These are phyloP conservation scores for Oenanthe melanoleuca DNA, from an alignment of 2,113 vertebrate species.

Conservation along the genomic window DNA sequence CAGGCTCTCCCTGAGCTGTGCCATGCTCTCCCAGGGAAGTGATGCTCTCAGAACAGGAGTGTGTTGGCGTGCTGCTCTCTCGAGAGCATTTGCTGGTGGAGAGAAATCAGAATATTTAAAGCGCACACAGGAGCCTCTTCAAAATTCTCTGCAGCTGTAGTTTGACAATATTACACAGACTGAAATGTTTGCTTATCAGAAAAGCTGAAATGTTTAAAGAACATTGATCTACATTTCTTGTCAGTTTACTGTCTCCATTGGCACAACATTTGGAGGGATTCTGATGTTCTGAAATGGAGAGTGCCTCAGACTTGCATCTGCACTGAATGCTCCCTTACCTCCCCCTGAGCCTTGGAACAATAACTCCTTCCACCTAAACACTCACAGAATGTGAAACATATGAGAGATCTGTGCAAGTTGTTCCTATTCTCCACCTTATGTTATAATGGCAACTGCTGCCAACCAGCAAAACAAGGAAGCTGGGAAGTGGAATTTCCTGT, in stretches of 20 bases:
- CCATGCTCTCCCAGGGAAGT: not conserved
- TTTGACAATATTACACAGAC: conserved; percentile 71
- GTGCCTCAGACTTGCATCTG: conserved; percentile 61
- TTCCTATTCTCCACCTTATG: conserved; percentile 66
- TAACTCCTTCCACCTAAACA: conserved; percentile 65
- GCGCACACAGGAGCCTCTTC: conserved; percentile 58
- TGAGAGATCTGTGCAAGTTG: conserved; percentile 68
- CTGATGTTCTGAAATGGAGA: conserved; percentile 61
- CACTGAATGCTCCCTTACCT: conserved; percentile 50
- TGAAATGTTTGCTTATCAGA: conserved; percentile 72
- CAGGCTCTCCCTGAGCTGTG: not conserved
- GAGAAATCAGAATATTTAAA: conserved; percentile 65
- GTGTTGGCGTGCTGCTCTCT: conserved; percentile 58
- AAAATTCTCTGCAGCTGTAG: conserved; percentile 72
- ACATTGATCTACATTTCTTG: conserved; percentile 72
- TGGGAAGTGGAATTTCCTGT: not conserved
- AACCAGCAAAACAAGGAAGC: conserved; percentile 44
- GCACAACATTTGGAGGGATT: conserved; percentile 73
- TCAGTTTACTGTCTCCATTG: conserved; percentile 73
- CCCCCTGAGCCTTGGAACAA: conserved; percentile 66
- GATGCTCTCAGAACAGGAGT: not conserved
- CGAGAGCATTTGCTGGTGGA: conserved; percentile 60
- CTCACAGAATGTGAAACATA: conserved; percentile 71
- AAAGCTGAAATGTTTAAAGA: conserved; percentile 74
- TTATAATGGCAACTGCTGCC: conserved; percentile 51